Conservation (phyloP, 2,113 vertebrate genomes). For the Mustela nigripes region DNA sequence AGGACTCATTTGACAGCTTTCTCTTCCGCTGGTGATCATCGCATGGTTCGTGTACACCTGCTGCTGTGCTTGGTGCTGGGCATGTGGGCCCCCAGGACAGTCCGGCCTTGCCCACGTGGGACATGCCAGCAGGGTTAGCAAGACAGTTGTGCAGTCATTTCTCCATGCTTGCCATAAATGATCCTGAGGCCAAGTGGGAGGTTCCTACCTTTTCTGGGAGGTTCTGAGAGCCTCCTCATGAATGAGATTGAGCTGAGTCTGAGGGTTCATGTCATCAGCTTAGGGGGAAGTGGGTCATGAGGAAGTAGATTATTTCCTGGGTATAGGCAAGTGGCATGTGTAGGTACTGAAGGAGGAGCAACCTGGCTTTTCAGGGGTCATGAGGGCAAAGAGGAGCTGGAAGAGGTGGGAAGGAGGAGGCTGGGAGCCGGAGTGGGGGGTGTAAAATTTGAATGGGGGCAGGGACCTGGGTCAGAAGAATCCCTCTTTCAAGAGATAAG, state of each 20-base stretch:
- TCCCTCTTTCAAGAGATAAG: background rate
- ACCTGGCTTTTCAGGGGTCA: background rate
- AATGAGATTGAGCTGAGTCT: background rate
- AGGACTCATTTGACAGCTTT: background rate
- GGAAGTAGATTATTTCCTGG: background rate
- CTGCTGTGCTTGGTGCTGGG: background rate
- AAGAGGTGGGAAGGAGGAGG: background rate
- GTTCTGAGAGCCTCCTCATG: background rate
- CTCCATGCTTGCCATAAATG: background rate
- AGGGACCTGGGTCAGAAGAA: background rate
- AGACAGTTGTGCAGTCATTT: background rate
- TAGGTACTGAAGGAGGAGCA: background rate
- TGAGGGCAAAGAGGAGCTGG: background rate
- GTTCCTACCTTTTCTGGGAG: background rate
- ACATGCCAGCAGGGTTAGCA: background rate
- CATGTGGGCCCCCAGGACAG: background rate
- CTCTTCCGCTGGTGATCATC: background rate
- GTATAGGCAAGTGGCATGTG: background rate
- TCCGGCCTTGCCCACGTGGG: background rate
- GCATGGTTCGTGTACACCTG: background rate
- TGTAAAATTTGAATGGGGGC: background rate
- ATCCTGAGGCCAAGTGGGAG: background rate
- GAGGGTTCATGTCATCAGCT: background rate
- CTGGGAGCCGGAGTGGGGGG: background rate
- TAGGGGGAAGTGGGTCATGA: background rate